phyloP scores from a whole-genome alignment of 2,888 invertebrate species.

The Nomada ruficornis region DNA sequence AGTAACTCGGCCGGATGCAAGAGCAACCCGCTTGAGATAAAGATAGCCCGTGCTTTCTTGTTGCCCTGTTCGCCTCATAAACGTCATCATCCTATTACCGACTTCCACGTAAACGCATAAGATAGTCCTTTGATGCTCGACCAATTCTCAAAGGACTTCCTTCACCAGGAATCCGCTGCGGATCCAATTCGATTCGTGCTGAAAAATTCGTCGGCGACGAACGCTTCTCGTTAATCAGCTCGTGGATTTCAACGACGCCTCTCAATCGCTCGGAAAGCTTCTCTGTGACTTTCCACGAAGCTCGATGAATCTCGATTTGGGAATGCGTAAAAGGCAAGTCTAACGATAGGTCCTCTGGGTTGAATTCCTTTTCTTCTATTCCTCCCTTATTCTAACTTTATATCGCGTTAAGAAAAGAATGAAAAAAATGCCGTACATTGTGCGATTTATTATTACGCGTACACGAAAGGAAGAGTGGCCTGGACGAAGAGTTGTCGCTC shows the following conservation, averaged over 20 bases:
- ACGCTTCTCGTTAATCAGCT: constrained; percentile 1
- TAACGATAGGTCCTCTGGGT: not conserved
- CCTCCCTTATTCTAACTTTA: too few species aligned
- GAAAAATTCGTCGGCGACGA: not conserved
- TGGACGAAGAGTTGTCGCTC: constrained; percentile 2
- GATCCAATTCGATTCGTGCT: not conserved
- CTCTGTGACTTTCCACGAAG: not conserved
- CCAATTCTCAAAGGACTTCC: constrained; percentile 33
- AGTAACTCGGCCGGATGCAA: constrained; percentile 54
- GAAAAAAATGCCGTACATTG: not conserved
- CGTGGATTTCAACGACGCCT: not conserved
- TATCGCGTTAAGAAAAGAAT: too few species aligned
- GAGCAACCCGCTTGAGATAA: constrained; percentile 55
- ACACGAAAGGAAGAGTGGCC: not conserved
- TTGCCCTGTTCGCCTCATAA: constrained; percentile 52
- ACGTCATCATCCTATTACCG: constrained; percentile 58
- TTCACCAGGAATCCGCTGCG: constrained; percentile 29
- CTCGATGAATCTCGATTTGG: not conserved
- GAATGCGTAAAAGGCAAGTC: not conserved
- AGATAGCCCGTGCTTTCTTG: constrained; percentile 61
- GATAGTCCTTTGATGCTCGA: constrained; percentile 54
- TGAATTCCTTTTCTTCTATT: not conserved
- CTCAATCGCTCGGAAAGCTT: not conserved
- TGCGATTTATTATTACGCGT: too few species aligned
- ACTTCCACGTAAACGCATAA: constrained; percentile 55